A percentile compares a stretch with the other conserved stretches of the same genome.
Conservation (phyloP, 2,888 invertebrate species). For the Malthinus seriepunctatus region DNA sequence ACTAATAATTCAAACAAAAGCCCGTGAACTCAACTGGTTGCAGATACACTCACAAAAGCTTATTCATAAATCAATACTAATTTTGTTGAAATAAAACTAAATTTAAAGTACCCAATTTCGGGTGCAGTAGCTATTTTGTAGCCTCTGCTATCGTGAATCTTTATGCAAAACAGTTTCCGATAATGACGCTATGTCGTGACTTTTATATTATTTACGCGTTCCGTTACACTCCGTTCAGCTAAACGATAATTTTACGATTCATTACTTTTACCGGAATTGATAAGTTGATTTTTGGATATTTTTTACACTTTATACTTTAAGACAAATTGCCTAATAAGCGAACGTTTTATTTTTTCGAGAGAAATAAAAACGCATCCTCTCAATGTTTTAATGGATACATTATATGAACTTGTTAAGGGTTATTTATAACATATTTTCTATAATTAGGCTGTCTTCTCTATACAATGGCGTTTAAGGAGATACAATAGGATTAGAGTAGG, state of each 20-base stretch:
- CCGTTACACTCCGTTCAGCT: slow-evolving; percentile 44
- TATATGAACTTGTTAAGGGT: slow-evolving; percentile 28
- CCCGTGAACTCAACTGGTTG: slow-evolving; percentile 43
- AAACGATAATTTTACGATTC: slow-evolving; percentile 56
- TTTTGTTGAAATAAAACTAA: slow-evolving; percentile 45
- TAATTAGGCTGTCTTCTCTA: slow-evolving; percentile 43
- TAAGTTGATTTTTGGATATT: slow-evolving; percentile 43
- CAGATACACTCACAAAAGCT: slow-evolving; percentile 40
- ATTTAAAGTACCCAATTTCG: slow-evolving; percentile 48
- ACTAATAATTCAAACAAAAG: slow-evolving; percentile 33
- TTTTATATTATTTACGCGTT: slow-evolving; percentile 54
- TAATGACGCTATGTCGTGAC: slow-evolving; percentile 52
- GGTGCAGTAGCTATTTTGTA: slow-evolving; percentile 44
- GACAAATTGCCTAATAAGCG: slow-evolving; percentile 10
- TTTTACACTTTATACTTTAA: slow-evolving; percentile 17
- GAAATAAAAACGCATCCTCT: neutral
- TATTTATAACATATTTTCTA: slow-evolving; percentile 44
- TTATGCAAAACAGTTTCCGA: slow-evolving; percentile 56
- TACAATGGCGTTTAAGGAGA: slow-evolving; percentile 44
- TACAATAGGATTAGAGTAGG: slow-evolving; percentile 46
- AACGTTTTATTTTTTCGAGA: neutral
- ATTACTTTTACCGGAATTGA: slow-evolving; percentile 53
- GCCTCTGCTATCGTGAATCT: slow-evolving; percentile 49
- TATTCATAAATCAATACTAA: slow-evolving; percentile 52
- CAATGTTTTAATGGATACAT: slow-evolving; percentile 1